Percentiles rank a stretch among this genome's conserved stretches.
Conservation (phyloP, 2,888 invertebrate genomes). For the Villa cingulata region DNA sequence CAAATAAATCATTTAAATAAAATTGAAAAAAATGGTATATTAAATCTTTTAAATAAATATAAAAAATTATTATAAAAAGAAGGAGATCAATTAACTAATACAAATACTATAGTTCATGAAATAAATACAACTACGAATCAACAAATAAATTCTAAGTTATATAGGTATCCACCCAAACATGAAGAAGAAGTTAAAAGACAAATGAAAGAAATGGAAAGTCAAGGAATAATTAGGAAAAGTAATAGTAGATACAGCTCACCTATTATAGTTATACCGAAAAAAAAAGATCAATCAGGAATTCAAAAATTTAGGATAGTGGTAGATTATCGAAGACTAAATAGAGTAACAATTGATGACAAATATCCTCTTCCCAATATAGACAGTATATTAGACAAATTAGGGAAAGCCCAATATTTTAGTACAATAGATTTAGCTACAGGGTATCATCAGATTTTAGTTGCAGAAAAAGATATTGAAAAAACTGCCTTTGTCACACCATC, state of each 20-base stretch:
- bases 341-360: background rate
- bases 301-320: too few species aligned
- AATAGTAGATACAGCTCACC: too few species aligned
- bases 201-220: too few species aligned
- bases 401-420: conserved; percentile 10
- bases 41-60: conserved; percentile 4
- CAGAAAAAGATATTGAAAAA: too few species aligned
- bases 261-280: too few species aligned
- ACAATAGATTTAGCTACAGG: conserved; percentile 9
- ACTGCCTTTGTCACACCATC: conserved; percentile 9
- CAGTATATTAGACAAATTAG: conserved; percentile 6
- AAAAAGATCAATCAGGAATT: too few species aligned
- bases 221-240: too few species aligned
- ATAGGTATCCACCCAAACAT: too few species aligned
- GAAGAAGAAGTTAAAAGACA: too few species aligned
- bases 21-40: conserved; percentile 1
- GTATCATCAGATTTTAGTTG: conserved; percentile 6
- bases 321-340: too few species aligned
- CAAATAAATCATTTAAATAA: conserved; percentile 1
- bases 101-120: too few species aligned
- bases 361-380: conserved; percentile 8
- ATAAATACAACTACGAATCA: conserved; percentile 4
- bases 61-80: conserved; percentile 5
- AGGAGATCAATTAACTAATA: conserved; percentile 5
- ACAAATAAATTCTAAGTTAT: conserved; percentile 1